These are phyloP conservation scores for Neopelma chrysocephalum DNA, from an alignment of 2,797 vertebrate genomes.

Conservation along the genomic window DNA sequence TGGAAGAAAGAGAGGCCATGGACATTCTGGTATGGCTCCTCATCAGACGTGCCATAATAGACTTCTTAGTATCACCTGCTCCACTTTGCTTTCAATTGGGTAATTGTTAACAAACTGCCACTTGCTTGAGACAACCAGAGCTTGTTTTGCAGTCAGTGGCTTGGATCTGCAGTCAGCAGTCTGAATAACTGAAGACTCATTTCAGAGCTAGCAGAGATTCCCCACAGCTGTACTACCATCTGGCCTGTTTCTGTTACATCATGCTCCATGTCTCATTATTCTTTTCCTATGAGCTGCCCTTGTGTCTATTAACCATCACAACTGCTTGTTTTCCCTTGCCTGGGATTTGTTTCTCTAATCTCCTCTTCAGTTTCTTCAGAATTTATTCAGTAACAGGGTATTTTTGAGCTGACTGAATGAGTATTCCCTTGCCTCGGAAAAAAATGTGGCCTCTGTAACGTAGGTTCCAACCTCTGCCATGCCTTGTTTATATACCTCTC, in stretches of 20 bases:
- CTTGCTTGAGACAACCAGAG: constrained; percentile 13
- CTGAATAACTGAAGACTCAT: constrained; percentile 33
- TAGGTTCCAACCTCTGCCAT: neutral
- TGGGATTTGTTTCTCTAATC: constrained; percentile 30
- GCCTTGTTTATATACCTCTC: neutral
- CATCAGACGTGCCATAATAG: neutral
- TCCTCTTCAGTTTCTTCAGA: constrained; percentile 30
- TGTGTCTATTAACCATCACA: constrained; percentile 63
- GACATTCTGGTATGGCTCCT: neutral
- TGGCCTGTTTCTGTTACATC: constrained; percentile 64
- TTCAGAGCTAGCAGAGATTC: constrained; percentile 47
- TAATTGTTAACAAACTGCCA: constrained; percentile 15
- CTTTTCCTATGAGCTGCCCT: constrained; percentile 66
- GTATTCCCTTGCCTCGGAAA: neutral
- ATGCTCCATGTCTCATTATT: constrained; percentile 63
- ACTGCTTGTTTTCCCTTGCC: constrained; percentile 63
- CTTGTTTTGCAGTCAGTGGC: neutral
- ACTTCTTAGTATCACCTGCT: constrained; percentile 30
- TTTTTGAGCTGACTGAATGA: constrained; percentile 9
- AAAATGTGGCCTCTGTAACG: neutral
- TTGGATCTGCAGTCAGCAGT: neutral
- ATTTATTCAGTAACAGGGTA: constrained; percentile 23
- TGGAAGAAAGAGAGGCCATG: neutral
- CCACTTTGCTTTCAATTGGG: neutral
- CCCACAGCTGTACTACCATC: constrained; percentile 60